These are phyloP conservation scores for Gymnodraco acuticeps DNA, from an alignment of 2,797 vertebrate species.

Conservation along the genomic window DNA sequence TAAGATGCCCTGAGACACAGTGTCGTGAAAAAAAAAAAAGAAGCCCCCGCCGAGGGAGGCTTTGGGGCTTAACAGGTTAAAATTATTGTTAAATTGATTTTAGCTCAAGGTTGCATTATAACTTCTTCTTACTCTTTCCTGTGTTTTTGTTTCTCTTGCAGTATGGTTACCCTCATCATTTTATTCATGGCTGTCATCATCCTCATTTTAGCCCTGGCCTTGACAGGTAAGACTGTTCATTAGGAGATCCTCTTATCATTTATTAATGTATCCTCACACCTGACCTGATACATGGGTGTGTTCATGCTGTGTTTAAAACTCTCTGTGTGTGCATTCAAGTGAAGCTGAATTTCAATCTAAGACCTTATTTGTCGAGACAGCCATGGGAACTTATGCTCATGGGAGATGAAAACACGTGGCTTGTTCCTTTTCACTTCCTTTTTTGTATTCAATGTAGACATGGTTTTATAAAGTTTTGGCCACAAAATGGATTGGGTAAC, in stretches of 20 bases:
- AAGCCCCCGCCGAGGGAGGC: no score
- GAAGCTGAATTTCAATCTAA: no score
- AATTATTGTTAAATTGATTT: background rate
- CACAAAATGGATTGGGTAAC: background rate
- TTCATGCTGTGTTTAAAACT: conserved; percentile 22
- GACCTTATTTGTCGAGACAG: no score
- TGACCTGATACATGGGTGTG: conserved; percentile 30
- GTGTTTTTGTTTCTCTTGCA: conserved; percentile 48
- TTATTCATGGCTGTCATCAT: conserved; percentile 69
- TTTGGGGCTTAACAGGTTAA: no score
- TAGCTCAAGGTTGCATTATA: background rate
- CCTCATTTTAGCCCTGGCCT: conserved; percentile 73
- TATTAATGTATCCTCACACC: background rate
- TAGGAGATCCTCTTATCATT: background rate
- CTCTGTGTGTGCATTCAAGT: no score
- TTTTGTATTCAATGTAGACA: background rate
- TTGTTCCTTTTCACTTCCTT: no score
- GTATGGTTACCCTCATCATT: conserved; percentile 80
- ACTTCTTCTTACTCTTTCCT: background rate
- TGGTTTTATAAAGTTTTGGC: background rate
- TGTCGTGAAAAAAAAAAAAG: no score
- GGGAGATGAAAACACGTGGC: no score
- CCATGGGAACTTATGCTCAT: no score
- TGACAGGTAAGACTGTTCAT: conserved; percentile 71
- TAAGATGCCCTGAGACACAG: no score